These are phyloP conservation scores for Hemistola chrysoprasaria DNA, from an alignment of 2,888 invertebrate genomes.

Conservation along the genomic window DNA sequence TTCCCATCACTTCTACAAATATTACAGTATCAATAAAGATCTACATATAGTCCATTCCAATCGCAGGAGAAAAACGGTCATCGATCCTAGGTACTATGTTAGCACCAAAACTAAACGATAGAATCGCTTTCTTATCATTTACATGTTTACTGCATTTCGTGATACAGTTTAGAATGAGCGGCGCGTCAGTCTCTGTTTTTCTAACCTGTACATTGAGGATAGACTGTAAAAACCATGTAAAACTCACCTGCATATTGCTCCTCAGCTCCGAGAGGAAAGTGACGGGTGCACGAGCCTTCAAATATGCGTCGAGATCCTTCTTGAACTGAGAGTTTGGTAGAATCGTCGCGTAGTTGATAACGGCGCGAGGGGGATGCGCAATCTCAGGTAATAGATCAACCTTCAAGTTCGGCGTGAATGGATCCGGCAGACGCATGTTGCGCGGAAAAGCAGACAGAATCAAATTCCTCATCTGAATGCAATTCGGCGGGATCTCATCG, in stretches of 20 bases:
- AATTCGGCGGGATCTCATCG: slow-evolving; percentile 99
- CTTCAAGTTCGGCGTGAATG: slow-evolving; percentile 98
- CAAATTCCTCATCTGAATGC: slow-evolving; percentile 99
- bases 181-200: too few relatives aligned
- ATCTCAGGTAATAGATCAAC: slow-evolving; percentile 96
- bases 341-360: slow-evolving; percentile 92
- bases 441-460: slow-evolving; percentile 98
- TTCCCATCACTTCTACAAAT: too few relatives aligned
- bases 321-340: slow-evolving; percentile 95
- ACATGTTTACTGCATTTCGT: too few relatives aligned
- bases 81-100: too few relatives aligned
- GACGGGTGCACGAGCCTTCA: slow-evolving; percentile 96
- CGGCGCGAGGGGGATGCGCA: slow-evolving; percentile 92
- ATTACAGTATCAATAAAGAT: too few relatives aligned
- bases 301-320: slow-evolving; percentile 97
- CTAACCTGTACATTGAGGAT: too few relatives aligned
- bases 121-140: too few relatives aligned
- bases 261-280: slow-evolving; percentile 97
- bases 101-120: too few relatives aligned
- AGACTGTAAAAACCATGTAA: too few relatives aligned
- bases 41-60: too few relatives aligned
- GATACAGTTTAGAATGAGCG: too few relatives aligned
- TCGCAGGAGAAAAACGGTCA: too few relatives aligned
- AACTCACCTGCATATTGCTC: slow-evolving; percentile 90
- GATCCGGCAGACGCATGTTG: slow-evolving; percentile 99